These are phyloP conservation scores for Heterochromis multidens DNA, from an alignment of 2,113 vertebrate genomes.

Conservation along the genomic window DNA sequence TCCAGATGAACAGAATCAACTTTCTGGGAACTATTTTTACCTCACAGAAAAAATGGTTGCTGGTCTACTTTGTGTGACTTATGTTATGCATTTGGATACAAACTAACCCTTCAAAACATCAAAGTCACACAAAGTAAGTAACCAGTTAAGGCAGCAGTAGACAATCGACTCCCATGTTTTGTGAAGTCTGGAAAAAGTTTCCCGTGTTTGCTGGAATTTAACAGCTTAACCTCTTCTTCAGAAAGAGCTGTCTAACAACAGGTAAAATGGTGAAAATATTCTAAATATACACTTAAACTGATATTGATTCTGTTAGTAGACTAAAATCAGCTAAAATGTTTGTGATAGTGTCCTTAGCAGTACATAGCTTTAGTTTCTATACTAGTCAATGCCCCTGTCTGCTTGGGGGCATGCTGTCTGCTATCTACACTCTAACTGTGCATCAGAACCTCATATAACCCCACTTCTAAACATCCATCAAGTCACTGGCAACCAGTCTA, in stretches of 20 bases:
- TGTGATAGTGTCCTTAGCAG: background rate
- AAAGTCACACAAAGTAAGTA: background rate
- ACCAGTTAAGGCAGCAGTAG: background rate
- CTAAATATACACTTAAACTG: background rate
- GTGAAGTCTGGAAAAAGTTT: background rate
- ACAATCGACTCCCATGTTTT: background rate
- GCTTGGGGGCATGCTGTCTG: background rate
- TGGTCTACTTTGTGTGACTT: background rate
- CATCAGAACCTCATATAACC: background rate
- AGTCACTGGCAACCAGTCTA: background rate
- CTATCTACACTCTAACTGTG: background rate
- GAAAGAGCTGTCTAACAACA: accelerated
- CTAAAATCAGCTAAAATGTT: background rate
- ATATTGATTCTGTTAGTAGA: background rate
- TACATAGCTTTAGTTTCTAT: background rate
- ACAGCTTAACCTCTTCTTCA: background rate
- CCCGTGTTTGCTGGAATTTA: background rate
- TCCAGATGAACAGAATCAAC: too few relatives aligned
- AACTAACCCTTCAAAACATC: background rate
- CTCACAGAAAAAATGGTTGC: background rate
- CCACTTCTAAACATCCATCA: accelerated
- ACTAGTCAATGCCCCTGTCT: background rate
- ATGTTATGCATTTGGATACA: background rate
- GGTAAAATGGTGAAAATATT: background rate
- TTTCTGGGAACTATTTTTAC: too few relatives aligned